phyloP scores from a whole-genome alignment of 2,888 invertebrate species.

The Dicyrtoma fusca region DNA sequence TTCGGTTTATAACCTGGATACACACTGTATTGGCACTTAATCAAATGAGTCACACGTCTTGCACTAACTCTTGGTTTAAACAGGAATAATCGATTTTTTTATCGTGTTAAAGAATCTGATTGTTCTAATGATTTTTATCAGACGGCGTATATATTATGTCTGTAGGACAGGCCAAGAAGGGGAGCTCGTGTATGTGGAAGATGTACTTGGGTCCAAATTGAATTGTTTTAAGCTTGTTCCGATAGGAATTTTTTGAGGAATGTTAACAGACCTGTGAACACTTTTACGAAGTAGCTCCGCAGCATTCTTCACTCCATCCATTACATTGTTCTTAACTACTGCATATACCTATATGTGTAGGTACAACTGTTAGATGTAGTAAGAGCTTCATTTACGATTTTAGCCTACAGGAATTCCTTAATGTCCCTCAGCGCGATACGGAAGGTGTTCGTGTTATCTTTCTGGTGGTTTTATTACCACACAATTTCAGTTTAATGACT shows the following conservation, averaged over 20 bases:
- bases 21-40: slow-evolving; percentile 25
- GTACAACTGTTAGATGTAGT: neutral
- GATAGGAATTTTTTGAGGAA: slow-evolving; percentile 32
- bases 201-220: slow-evolving; percentile 30
- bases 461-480: slow-evolving; percentile 17
- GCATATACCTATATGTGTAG: no score
- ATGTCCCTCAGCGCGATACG: no score
- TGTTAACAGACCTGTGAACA: slow-evolving; percentile 15
- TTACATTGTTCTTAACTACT: neutral
- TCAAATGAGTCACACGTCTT: slow-evolving; percentile 21
- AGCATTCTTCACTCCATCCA: slow-evolving; percentile 14
- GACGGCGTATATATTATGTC: no score
- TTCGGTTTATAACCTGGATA: neutral
- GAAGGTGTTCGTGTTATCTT: slow-evolving; percentile 11
- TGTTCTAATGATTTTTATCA: slow-evolving; percentile 16
- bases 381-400: slow-evolving; percentile 8
- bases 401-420: no score
- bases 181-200: no score
- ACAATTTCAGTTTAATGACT: slow-evolving; percentile 10
- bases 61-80: neutral
- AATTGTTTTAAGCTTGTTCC: slow-evolving; percentile 17
- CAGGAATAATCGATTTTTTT: slow-evolving; percentile 29
- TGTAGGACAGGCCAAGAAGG: no score
- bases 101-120: slow-evolving; percentile 26
- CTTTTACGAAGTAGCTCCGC: slow-evolving; percentile 23